Conservation (phyloP, 2,113 vertebrate genomes). For the Labrus mixtus region DNA sequence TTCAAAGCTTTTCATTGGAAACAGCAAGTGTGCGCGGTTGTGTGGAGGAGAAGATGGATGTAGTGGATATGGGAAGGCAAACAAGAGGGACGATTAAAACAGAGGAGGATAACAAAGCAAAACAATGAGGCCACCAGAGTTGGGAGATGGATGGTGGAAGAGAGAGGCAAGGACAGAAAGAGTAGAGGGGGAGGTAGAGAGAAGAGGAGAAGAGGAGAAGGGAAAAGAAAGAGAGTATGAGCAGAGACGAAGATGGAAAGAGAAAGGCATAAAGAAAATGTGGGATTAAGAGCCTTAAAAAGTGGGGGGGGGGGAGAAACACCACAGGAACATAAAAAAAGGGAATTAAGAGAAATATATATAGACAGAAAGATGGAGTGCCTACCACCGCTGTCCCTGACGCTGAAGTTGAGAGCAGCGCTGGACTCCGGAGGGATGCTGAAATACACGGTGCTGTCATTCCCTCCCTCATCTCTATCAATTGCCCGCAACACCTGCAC, state of each 20-base stretch:
- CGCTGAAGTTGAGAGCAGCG: conserved; percentile 87
- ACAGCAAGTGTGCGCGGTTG: conserved; percentile 29
- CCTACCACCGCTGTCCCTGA: conserved; percentile 89
- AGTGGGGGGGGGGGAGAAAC: not conserved
- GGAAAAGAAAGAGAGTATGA: conserved; percentile 37
- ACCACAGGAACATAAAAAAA: conserved; percentile 15
- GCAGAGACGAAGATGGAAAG: conserved; percentile 28
- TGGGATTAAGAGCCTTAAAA: conserved; percentile 53
- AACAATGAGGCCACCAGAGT: conserved; percentile 60
- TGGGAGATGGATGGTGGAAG: conserved; percentile 58
- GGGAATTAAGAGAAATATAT: conserved; percentile 41
- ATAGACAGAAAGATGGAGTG: conserved; percentile 54
- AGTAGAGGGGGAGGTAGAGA: conserved; percentile 1
- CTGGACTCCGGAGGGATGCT: conserved; percentile 86
- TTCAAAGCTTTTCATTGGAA: conserved; percentile 44
- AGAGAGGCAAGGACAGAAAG: conserved; percentile 53
- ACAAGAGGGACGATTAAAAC: conserved; percentile 66
- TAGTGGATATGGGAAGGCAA: conserved; percentile 61
- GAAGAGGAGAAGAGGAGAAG: not conserved
- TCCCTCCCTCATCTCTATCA: conserved; percentile 89
- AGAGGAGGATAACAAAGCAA: conserved; percentile 63
- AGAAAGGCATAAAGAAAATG: conserved; percentile 39
- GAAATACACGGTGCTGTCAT: conserved; percentile 89
- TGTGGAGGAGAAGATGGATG: conserved; percentile 57
- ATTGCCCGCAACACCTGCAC: conserved; percentile 89